phyloP scores from a whole-genome alignment of 2,113 vertebrate genomes.

The Probosciger aterrimus region DNA sequence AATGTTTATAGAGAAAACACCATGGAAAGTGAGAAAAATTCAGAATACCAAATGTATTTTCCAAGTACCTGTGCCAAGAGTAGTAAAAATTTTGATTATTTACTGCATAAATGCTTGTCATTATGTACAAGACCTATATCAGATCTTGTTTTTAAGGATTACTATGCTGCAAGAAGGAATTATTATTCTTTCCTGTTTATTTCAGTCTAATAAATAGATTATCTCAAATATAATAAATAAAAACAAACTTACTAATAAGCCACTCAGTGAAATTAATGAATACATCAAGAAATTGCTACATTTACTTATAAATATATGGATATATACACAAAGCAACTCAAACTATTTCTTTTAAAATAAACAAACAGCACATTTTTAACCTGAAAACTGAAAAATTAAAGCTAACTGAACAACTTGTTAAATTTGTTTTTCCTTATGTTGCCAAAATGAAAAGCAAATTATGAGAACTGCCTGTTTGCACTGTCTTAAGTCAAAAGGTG shows the following conservation, averaged over 20 bases:
- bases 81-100: slow-evolving; percentile 61
- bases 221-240: not conserved
- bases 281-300: not conserved
- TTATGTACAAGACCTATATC: not conserved
- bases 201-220: not conserved
- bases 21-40: slow-evolving; percentile 33
- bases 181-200: not conserved
- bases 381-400: not conserved
- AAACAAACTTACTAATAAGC: not conserved
- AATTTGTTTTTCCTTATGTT: not conserved
- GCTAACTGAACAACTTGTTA: not conserved
- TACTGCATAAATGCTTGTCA: slow-evolving; percentile 55
- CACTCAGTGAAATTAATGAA: not conserved
- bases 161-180: not conserved
- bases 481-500: not conserved
- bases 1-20: slow-evolving; percentile 59
- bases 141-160: not conserved
- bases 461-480: not conserved
- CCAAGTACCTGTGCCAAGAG: slow-evolving; percentile 59
- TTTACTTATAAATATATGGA: not conserved
- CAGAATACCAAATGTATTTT: slow-evolving; percentile 41
- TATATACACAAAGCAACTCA: not conserved
- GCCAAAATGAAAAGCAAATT: not conserved
- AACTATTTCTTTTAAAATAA: not conserved
- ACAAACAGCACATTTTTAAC: not conserved